phyloP scores from a whole-genome alignment of 2,113 vertebrate genomes.

The Sphaerodactylus townsendi region DNA sequence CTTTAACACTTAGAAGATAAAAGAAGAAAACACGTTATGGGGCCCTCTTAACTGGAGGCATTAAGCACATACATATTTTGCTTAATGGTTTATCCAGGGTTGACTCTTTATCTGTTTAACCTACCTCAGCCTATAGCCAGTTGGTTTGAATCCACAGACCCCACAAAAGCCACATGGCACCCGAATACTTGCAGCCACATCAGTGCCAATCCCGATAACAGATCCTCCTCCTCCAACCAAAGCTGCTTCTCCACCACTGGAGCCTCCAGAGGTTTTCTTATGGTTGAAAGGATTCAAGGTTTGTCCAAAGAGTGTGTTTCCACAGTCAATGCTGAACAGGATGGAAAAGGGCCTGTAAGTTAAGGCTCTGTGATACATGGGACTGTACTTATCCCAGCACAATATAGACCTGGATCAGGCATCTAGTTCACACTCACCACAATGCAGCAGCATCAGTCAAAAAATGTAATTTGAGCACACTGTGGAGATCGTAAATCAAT shows the following conservation, averaged over 20 bases:
- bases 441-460: neutral
- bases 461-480: neutral
- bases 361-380: neutral
- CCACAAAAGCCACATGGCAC: constrained; percentile 78
- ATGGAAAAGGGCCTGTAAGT: neutral
- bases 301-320: constrained; percentile 69
- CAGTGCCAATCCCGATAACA: constrained; percentile 72
- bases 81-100: no score
- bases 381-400: neutral
- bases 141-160: constrained; percentile 78
- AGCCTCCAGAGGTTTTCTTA: constrained; percentile 69
- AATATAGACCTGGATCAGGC: neutral
- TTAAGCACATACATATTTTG: no score
- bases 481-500: neutral
- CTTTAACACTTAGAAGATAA: no score
- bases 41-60: no score
- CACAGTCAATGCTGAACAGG: constrained; percentile 67
- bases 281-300: constrained; percentile 60
- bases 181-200: constrained; percentile 73
- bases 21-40: no score
- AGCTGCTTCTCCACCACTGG: constrained; percentile 76
- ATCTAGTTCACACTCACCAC: neutral
- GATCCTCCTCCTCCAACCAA: constrained; percentile 74
- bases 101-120: neutral
- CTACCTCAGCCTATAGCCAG: constrained; percentile 71